Conservation (phyloP, 1,140 invertebrate genomes). For the Aethina tumida region DNA sequence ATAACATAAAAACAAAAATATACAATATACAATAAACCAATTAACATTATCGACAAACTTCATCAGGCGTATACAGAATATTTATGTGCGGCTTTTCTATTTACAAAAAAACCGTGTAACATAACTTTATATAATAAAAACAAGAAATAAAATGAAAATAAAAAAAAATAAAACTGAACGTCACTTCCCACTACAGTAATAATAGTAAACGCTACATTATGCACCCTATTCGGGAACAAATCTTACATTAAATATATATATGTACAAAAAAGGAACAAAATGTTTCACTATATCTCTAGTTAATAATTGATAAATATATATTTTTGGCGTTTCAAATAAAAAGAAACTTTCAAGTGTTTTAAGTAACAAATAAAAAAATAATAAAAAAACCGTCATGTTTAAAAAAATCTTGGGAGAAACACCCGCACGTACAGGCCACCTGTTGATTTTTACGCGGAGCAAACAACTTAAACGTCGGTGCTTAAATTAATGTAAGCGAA, state of each 20-base stretch:
- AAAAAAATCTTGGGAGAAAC: no score
- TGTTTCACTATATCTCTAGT: slow-evolving; percentile 27
- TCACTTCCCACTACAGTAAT: no score
- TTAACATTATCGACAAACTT: no score
- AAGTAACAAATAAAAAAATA: slow-evolving; percentile 33
- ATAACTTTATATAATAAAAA: no score
- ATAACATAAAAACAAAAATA: no score
- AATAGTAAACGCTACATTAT: slow-evolving; percentile 14
- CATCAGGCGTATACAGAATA: no score
- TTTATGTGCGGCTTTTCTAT: no score
- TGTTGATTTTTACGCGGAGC: no score
- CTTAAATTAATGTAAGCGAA: no score
- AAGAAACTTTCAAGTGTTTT: slow-evolving; percentile 30
- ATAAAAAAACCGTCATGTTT: slow-evolving; percentile 32
- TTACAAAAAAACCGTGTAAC: slow-evolving; percentile 2
- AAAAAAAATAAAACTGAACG: slow-evolving; percentile 9
- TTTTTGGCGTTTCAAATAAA: slow-evolving; percentile 35
- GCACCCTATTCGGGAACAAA: slow-evolving; percentile 13
- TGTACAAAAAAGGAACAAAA: slow-evolving; percentile 37
- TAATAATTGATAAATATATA: slow-evolving; percentile 32
- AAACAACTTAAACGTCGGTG: no score
- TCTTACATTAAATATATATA: slow-evolving; percentile 22
- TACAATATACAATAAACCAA: no score
- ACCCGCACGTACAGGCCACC: no score
- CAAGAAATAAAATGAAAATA: slow-evolving; percentile 15